Evolutionary conservation across 2,888 invertebrate genomes (phyloP), one percentile per base, ranked within the genome.

Genomic region (Agrotis clavis): DNA sequence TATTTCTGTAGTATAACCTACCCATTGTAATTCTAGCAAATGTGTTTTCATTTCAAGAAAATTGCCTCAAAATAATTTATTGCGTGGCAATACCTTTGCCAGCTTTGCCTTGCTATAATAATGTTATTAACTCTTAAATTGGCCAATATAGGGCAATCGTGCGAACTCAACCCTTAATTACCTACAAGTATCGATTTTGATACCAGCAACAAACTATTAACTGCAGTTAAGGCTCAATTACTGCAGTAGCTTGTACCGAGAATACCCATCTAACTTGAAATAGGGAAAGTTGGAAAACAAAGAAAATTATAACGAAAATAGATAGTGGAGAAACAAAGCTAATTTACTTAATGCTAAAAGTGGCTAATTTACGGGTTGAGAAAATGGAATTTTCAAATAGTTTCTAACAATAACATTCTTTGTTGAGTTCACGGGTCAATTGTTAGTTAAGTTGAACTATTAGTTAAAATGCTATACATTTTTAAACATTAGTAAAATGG

Each of bases 221-320:
- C 61, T 78, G 72, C 71, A 78, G 59, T 64, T 77, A 63, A 48
- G 79, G 48, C 51, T 78, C 79, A 77, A 82, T 79, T 82, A 67
- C 63, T 51, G 45, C 16, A 19, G n/a, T 30, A 65, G 82, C 62
- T 35, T 65, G 50, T 70, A 60, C 21, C 50, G 63, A 53, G 66
- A 51, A 71, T 64, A 60, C 65, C 78, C 30, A 50, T 19, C 25
- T 48, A 71, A 78, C 71, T 82, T 63, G 18, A 18, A 70, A 77
- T 66, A 50, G 13, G 11, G 16, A 71, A 77, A 82, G 59, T 79
- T 59, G n/a, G 18, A 41, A 30, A 59, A 62, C 56, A 35, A 68
- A 56, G 48, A 19, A 59, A 50, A 70, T 77, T 53, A 4, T 1
- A 41, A 47, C 5, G 14, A 57, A 53, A 65, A 60, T 35, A 51